Evolutionary conservation across 2,113 vertebrate genomes (phyloP).

Genomic region (Jacana jacana): DNA sequence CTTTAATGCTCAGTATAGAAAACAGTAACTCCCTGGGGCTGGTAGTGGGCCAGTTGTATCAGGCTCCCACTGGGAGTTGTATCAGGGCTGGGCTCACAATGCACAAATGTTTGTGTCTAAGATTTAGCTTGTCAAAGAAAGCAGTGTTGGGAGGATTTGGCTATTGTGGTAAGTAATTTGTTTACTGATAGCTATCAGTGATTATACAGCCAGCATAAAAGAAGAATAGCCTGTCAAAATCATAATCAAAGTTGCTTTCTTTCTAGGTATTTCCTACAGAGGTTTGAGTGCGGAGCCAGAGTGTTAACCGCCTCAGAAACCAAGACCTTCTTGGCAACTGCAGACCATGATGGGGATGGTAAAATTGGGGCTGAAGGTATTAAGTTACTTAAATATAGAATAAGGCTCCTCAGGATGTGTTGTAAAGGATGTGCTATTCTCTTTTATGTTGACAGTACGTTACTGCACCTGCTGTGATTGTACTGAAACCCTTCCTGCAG

Average conservation of each 20-base stretch:
- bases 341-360: constrained; percentile 91
- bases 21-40: not conserved
- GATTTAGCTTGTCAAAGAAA: not conserved
- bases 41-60: no score
- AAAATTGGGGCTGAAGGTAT: constrained; percentile 91
- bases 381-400: not conserved
- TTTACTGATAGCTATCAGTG: not conserved
- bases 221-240: not conserved
- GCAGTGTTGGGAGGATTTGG: not conserved
- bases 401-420: not conserved
- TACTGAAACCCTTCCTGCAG: not conserved
- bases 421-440: not conserved
- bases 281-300: constrained; percentile 85
- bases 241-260: not conserved
- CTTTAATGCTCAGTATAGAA: not conserved
- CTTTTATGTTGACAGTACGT: not conserved
- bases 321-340: constrained; percentile 85
- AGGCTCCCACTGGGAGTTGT: no score
- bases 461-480: not conserved
- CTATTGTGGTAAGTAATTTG: not conserved
- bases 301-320: constrained; percentile 86
- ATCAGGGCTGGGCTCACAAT: not conserved
- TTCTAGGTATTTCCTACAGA: constrained; percentile 90
- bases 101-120: not conserved
- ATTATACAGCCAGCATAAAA: not conserved